Base-by-base conservation (phyloP, 1,140 invertebrate species). In the Notospermus geniculatus region DNA sequence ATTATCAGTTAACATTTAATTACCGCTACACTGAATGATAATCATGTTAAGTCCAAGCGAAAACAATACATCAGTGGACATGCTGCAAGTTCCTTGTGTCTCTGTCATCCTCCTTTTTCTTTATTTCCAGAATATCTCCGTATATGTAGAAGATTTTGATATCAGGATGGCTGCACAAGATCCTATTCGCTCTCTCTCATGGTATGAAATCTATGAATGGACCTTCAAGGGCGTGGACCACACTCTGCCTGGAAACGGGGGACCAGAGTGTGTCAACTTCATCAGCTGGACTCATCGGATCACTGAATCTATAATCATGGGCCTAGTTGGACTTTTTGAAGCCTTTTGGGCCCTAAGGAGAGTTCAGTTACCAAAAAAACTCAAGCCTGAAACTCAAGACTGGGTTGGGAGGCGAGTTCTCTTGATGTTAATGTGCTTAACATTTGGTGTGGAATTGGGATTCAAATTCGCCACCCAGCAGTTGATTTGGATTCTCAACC, bases 401-500 rank as follows among this genome's bases (percentile, higher is more conserved):
- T 50, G n/a, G 62, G 2, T 45, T 55, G 19, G 67, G 69, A 9
- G 74, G 72, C 62, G 71, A 39, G 19, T 77, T 29, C 59, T 77
- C 46, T 61, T 77, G 28, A 65, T 75, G 2, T n/a, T 74, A 9
- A 67, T 77, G 66, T 75, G 74, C 60, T 74, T 92, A 46, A 85
- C 92, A 62, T 92, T 92, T 85, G 93, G 92, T 45, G 89, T 93
- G 81, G 93, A 95, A 84, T 89, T 95, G 75, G 92, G 92, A 46
- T 95, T 93, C 76, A 96, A 95, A 81, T 89, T 94, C 77, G 87
- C 91, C 52, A 92, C 91, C 27, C 86, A 87, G 69, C 94, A 93
- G 74, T 86, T 95, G 78, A 92, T 96, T 81, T 97, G 93, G 85
- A 85, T 95, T 52, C 82, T 96, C 45, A 96, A 97, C 85, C 94